Evolutionary conservation across 2,113 vertebrate genomes (phyloP).

Genomic region (Axis porcinus): DNA sequence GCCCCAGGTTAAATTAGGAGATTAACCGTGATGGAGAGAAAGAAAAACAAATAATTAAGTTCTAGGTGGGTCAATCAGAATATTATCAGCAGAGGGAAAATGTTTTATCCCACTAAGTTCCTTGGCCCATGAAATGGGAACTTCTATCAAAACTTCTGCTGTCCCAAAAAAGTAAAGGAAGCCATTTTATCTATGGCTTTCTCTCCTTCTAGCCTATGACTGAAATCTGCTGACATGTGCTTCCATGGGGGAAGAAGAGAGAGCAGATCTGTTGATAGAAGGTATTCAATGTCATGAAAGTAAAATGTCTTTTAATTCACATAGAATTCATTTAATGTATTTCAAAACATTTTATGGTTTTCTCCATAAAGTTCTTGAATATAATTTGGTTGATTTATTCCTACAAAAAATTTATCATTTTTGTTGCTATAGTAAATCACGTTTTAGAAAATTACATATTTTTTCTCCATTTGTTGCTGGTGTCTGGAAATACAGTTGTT

Average conservation of each 20-base stretch:
- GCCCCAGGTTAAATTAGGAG: neutral
- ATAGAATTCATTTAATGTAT: neutral
- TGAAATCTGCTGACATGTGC: neutral
- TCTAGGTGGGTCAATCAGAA: neutral
- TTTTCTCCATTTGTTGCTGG: neutral
- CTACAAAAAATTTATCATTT: neutral
- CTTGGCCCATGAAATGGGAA: neutral
- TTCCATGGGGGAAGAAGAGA: neutral
- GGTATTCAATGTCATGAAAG: neutral
- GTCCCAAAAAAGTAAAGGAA: neutral
- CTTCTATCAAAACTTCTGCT: neutral
- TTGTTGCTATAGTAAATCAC: neutral
- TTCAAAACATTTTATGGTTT: neutral
- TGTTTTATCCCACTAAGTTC: neutral
- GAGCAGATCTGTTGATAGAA: neutral
- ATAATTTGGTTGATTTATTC: neutral
- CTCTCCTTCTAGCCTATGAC: neutral
- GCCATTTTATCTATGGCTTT: neutral
- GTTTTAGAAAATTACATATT: neutral
- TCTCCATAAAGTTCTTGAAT: neutral
- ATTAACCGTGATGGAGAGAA: neutral
- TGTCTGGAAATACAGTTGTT: neutral
- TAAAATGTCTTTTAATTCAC: neutral
- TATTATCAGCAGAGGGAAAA: neutral
- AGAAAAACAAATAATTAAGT: neutral